Evolutionary conservation across 2,113 vertebrate species (phyloP), one percentile per base, ranked within the genome.

Genomic region (Elaphurus davidianus): DNA sequence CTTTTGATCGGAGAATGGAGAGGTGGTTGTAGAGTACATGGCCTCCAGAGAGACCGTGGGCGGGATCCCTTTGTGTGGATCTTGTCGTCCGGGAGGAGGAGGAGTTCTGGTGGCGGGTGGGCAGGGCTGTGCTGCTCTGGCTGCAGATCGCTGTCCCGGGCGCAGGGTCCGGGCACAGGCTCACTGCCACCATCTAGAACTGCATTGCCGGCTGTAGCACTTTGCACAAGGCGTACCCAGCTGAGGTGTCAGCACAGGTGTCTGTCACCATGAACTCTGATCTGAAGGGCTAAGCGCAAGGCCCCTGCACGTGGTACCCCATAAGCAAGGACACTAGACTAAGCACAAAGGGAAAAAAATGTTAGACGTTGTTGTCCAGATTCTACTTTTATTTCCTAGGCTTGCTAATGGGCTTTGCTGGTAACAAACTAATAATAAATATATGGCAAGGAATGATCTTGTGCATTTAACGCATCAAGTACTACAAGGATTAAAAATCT

Each of bases 361-460:
- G 33, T 54, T 36, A 82, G 50, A 82, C 1, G 23, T 82, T 82
- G 19, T n/a, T 54, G 21, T n/a, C 50, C 47, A 54, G 79, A n/a
- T 82, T 54, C 79, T 82, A 14, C 4, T 52, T 82, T 82, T 82
- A 52, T 54, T 82, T 82, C 30, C 30, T 6, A 21, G 50, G 79
- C 47, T 82, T 82, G 79, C 21, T 82, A n/a, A 82, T 54, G 79
- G 50, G 30, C 50, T 54, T 82, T 82, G 47, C 17, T n/a, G 30
- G 50, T 83, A 52, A n/a, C 79, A 83, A 54, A 82, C 62, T 57
- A 79, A 92, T 12, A 52, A 94, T 50, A 87, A 23, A 40, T 78
- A 92, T 2, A 30, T 88, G 17, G 7, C 54, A 89, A 94, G 36
- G 13, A 45, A 40, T 30, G 33, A 15, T 52, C 83, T 62, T 62